Evolutionary conservation across 37 sponge, comb jelly and placozoan species (phyloP), one percentile per base, ranked within the genome.

Genomic region (Diacarnus erythraeanus): DNA sequence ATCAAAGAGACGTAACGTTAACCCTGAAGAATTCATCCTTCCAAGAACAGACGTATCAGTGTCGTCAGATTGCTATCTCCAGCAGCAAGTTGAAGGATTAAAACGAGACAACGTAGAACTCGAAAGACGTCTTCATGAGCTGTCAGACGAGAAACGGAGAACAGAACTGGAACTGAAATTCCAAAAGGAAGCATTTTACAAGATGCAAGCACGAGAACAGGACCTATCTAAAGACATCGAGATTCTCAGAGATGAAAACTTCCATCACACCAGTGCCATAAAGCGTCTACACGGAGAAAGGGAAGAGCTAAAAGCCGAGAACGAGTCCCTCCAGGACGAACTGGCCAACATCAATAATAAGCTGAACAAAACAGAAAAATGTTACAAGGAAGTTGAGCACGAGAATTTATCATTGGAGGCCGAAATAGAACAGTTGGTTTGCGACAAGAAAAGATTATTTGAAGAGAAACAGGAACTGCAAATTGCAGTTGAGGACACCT

Each of bases 151-250:
- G 33, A 79, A 73, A 21, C 20, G 74, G 22, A 42, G 41, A 17
- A 0, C 74, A 15, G 80, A 79, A 57, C 25, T 0, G 1, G 80
- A 86, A 31, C 18, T 79, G 44, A 2, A 40, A 1, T 0, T 2
- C 27, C 79, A 79, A 37, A 42, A 51, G n/a, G 78, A 78, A 31
- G 61, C 86, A 2, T 63, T 79, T 40, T 25, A 18, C 0, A 86
- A 79, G 59, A 38, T 61, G 17, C 80, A 78, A 26, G 86, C 74
- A 3, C 65, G 80, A 26, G 72, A 77, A 31, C 72, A 79, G 29
- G 86, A 86, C 33, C 57, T 86, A 20, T 44, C 57, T 22, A 77
- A 85, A 27, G 85, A 85, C 35, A 86, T 86, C 36, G 86, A 86
- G 67, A 64, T 42, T 15, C 66, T 86, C 22, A 59, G 79, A 0